Evolutionary conservation across 2,888 invertebrate species (phyloP), one percentile per base, ranked within the genome.

Genomic region (Limulus polyphemus): DNA sequence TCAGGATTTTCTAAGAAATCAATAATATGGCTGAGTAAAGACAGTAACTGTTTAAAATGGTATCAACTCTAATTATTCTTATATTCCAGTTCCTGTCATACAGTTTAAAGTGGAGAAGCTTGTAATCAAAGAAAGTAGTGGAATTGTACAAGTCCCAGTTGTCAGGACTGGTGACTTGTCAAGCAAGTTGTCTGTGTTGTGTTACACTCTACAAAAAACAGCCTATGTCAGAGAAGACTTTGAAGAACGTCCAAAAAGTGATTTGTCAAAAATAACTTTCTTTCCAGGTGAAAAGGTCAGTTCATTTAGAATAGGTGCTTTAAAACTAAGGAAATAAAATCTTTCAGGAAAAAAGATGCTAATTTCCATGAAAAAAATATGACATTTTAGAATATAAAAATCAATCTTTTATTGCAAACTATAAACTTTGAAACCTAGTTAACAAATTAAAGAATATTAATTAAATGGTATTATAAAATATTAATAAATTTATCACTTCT

Each of bases 221-320:
- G 77, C 77, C 2, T 65, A 70, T 1, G 74, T 74, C 10, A 71
- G 72, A 62, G 67, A 70, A 61, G 77, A 77, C 65, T 77, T 71
- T 65, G 65, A 68, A n/a, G 76, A 76, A 62, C 67, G 77, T 47
- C 62, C 70, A 0, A 32, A 32, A 32, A 32, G 32, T 32, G 32
- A 32, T 32, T 32, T 32, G 32, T 65, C 65, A 7, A 0, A 58
- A 1, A 60, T 64, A 17, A 55, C 32, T 51, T 60, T 62, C 47
- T 55, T 47, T 47, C 56, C 60, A 2, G 49, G 58, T 5, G 57
- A 64, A 59, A 64, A 64, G 64, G 64, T 61, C 14, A 32, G 13
- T 55, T 32, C 2, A 46, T 12, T 11, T 49, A 10, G 32, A 7
- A 32, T 32, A 32, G 7, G 32, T 32, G 32, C 32, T 32, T 32